Percentiles rank a stretch among this genome's conserved stretches.
phyloP scores from a whole-genome alignment of 2,888 invertebrate genomes.

The Anoplius nigerrimus region DNA sequence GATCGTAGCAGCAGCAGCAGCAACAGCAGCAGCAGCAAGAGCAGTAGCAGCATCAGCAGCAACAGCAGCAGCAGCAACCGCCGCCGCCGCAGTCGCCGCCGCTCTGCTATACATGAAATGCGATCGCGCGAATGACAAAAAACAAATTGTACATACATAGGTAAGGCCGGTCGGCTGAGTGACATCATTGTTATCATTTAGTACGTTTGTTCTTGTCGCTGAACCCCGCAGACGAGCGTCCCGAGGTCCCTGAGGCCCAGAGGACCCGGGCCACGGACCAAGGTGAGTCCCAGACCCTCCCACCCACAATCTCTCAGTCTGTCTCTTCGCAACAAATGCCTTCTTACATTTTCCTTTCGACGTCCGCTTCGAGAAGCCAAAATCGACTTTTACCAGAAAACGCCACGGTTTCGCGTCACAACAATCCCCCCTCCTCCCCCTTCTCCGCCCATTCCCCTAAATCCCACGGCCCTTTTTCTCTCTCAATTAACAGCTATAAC shows the following conservation, averaged over 20 bases:
- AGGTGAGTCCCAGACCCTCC: constrained; percentile 68
- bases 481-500: constrained; percentile 35
- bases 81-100: constrained; percentile 26
- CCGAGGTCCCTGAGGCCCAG: constrained; percentile 69
- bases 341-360: neutral
- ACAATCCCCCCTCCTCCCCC: too few species aligned
- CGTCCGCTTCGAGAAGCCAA: neutral
- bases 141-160: constrained; percentile 52
- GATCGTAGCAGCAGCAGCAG: too few species aligned
- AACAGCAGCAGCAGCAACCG: too few species aligned
- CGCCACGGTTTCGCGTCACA: too few species aligned
- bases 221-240: constrained; percentile 80
- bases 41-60: too few species aligned
- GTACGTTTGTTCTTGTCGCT: constrained; percentile 86
- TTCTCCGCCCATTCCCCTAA: too few species aligned
- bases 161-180: constrained; percentile 66
- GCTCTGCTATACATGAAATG: constrained; percentile 46
- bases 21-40: too few species aligned
- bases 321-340: constrained; percentile 17
- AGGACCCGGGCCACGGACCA: constrained; percentile 76
- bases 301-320: neutral
- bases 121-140: constrained; percentile 58
- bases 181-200: constrained; percentile 77
- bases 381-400: too few species aligned
- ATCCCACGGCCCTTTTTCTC: constrained; percentile 4